phyloP scores from a whole-genome alignment of 2,888 invertebrate species.

The Leptopterna dolabrata region DNA sequence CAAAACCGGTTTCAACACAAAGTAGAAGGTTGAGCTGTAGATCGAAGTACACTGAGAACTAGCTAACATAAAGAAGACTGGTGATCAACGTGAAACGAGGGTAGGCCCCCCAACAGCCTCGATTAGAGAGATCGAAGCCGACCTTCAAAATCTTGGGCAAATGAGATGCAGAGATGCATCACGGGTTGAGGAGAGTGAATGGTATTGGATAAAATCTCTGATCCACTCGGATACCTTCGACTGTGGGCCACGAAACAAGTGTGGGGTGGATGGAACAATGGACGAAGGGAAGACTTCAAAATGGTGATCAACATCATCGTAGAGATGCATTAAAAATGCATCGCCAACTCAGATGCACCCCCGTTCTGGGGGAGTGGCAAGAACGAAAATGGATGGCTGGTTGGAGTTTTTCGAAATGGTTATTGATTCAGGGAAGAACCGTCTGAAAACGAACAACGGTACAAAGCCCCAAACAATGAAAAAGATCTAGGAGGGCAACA shows the following conservation, averaged over 20 bases:
- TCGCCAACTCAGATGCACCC: not conserved
- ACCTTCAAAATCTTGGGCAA: not conserved
- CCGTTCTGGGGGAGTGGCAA: not conserved
- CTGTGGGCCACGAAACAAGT: not conserved
- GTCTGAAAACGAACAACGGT: not conserved
- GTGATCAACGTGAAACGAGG: too few species aligned
- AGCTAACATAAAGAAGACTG: too few species aligned
- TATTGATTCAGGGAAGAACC: not conserved
- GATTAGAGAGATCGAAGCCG: too few species aligned
- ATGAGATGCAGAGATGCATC: not conserved
- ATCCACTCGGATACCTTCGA: too few species aligned
- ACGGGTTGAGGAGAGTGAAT: too few species aligned
- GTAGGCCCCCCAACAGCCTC: too few species aligned
- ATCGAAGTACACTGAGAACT: not conserved
- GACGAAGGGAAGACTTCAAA: not conserved
- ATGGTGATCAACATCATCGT: slow-evolving; percentile 2
- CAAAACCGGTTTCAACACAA: not conserved
- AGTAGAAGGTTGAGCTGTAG: not conserved
- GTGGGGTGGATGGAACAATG: not conserved
- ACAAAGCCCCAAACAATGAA: not conserved
- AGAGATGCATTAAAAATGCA: not conserved
- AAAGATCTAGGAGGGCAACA: slow-evolving; percentile 4
- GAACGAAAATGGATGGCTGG: too few species aligned
- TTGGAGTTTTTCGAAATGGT: not conserved
- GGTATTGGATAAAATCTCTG: too few species aligned